A percentile compares a stretch with the other conserved stretches of the same genome.
These are phyloP conservation scores for Tetranychus truncatus DNA, from an alignment of 2,888 invertebrate genomes.

Conservation along the genomic window DNA sequence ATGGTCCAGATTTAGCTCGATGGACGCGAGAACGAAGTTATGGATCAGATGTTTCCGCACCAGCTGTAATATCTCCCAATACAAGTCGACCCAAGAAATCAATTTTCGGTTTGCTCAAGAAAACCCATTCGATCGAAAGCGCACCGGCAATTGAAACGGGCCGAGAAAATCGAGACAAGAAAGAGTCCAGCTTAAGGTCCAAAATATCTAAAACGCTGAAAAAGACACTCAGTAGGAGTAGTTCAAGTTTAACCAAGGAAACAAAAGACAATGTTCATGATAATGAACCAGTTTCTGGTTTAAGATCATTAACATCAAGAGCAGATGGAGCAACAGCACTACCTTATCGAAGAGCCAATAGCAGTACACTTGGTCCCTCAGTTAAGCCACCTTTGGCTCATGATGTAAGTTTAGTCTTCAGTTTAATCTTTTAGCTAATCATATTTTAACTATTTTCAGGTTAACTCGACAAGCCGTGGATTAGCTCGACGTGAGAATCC, in stretches of 20 bases:
- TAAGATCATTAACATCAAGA: neutral
- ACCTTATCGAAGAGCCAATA: neutral
- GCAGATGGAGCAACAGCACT: neutral
- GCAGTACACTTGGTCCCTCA: neutral
- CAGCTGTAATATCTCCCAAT: constrained; percentile 41
- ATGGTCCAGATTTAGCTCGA: constrained; percentile 12
- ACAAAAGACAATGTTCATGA: neutral
- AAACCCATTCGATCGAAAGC: constrained; percentile 61
- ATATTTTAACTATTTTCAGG: neutral
- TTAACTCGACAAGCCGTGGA: neutral
- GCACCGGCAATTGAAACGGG: constrained; percentile 30
- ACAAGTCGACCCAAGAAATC: constrained; percentile 30
- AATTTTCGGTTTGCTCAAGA: constrained; percentile 58
- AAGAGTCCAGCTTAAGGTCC: constrained; percentile 27
- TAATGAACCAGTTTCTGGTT: neutral
- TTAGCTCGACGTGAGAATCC: neutral
- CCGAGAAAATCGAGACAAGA: constrained; percentile 26
- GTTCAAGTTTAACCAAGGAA: constrained; percentile 17
- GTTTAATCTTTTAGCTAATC: neutral
- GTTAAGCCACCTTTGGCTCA: neutral
- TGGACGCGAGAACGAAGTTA: constrained; percentile 19
- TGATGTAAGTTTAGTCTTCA: neutral
- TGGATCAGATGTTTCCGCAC: constrained; percentile 19
- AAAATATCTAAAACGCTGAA: constrained; percentile 28
- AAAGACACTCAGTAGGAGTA: constrained; percentile 26